Evolutionary conservation across 2,113 vertebrate species (phyloP).

Genomic region (Anas platyrhynchos): DNA sequence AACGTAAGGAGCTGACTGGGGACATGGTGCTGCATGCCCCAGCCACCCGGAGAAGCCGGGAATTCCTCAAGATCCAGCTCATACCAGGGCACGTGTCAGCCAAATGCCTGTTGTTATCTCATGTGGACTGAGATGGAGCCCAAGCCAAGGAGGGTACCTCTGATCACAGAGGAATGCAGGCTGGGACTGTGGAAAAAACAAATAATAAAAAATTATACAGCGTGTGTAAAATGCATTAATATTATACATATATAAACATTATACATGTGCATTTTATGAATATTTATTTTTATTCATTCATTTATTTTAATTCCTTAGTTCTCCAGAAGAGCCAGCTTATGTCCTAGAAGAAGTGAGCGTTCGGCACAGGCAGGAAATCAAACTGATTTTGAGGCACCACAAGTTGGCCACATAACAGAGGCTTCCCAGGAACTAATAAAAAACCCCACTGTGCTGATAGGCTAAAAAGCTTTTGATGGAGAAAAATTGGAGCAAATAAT

Average conservation of each 20-base stretch:
- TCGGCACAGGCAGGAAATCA: background rate
- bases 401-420: accelerated
- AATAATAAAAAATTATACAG: background rate
- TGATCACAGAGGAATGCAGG: background rate
- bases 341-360: background rate
- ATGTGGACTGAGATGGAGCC: background rate
- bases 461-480: background rate
- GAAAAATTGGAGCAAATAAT: background rate
- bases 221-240: background rate
- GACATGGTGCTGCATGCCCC: background rate
- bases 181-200: background rate
- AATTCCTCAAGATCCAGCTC: background rate
- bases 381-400: background rate
- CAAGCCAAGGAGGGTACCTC: background rate
- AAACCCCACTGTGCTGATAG: background rate
- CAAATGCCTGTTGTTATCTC: background rate
- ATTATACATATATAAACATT: background rate
- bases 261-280: background rate
- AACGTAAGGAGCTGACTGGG: background rate
- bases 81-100: accelerated
- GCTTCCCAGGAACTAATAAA: background rate
- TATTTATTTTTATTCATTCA: background rate
- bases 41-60: background rate
- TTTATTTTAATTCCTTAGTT: background rate
- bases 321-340: background rate